phyloP scores from a whole-genome alignment of 2,888 invertebrate genomes.

The Molorchus minor region DNA sequence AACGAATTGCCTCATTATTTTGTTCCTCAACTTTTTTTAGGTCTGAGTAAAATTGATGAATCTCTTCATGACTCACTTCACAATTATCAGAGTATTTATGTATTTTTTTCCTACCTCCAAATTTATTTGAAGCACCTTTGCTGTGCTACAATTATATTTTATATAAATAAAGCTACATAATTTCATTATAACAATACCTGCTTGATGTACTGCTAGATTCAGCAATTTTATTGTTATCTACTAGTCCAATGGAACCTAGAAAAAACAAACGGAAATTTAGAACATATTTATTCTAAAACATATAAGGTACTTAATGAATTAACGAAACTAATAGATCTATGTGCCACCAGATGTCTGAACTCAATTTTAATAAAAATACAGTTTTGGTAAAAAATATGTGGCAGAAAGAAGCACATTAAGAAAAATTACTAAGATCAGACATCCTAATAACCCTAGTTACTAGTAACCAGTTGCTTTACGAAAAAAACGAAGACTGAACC shows the following conservation, averaged over 20 bases:
- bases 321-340: too few species aligned
- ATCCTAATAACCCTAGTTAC: too few species aligned
- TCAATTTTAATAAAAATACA: too few species aligned
- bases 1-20: slow-evolving; percentile 45
- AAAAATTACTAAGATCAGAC: too few species aligned
- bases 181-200: slow-evolving; percentile 12
- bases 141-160: background rate
- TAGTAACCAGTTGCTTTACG: too few species aligned
- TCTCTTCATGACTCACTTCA: background rate
- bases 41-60: background rate
- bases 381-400: too few species aligned
- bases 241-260: slow-evolving; percentile 12
- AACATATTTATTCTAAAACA: too few species aligned
- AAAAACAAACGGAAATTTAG: too few species aligned
- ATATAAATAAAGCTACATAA: background rate
- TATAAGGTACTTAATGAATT: too few species aligned
- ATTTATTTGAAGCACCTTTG: background rate
- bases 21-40: slow-evolving; percentile 40
- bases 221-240: background rate
- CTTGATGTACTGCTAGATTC: slow-evolving; percentile 17
- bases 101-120: background rate
- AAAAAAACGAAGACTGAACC: too few species aligned
- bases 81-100: background rate
- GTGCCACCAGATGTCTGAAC: too few species aligned
- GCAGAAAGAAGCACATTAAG: too few species aligned